Evolutionary conservation across 2,797 vertebrate genomes (phyloP).

Genomic region (Myotis daubentonii): DNA sequence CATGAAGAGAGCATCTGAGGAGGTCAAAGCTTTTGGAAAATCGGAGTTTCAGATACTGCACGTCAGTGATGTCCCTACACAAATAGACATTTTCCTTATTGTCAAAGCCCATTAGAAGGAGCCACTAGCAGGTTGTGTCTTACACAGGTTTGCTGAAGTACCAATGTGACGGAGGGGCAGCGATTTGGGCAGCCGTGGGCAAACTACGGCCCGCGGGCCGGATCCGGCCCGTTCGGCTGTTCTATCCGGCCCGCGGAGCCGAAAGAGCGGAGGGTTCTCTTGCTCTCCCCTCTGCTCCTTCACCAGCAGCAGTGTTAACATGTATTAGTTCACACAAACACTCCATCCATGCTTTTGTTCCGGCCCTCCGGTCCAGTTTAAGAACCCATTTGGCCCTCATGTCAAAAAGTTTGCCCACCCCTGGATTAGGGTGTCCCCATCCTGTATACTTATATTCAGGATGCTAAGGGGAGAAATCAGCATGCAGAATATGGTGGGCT

Average conservation of each 20-base stretch:
- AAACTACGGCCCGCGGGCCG: too few species aligned
- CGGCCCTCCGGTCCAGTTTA: too few species aligned
- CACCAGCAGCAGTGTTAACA: too few species aligned
- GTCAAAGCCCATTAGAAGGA: not conserved
- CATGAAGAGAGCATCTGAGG: slow-evolving; percentile 18
- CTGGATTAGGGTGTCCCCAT: not conserved
- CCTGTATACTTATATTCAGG: not conserved
- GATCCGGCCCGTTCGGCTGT: too few species aligned
- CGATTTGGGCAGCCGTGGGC: not conserved
- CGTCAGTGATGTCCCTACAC: not conserved
- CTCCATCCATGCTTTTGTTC: too few species aligned
- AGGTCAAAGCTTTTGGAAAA: slow-evolving; percentile 59
- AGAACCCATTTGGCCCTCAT: too few species aligned
- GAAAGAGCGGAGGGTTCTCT: too few species aligned
- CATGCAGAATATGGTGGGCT: not conserved
- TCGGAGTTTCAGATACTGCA: not conserved
- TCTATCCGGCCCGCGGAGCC: too few species aligned
- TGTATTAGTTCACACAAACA: too few species aligned
- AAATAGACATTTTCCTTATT: not conserved
- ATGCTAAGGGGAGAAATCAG: not conserved
- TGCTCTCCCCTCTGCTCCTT: too few species aligned
- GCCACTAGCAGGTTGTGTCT: not conserved
- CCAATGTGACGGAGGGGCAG: not conserved
- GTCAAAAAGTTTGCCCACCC: too few species aligned
- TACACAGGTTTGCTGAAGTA: not conserved